These are phyloP conservation scores for Zapornia atra DNA, from an alignment of 2,113 vertebrate species.

Conservation along the genomic window DNA sequence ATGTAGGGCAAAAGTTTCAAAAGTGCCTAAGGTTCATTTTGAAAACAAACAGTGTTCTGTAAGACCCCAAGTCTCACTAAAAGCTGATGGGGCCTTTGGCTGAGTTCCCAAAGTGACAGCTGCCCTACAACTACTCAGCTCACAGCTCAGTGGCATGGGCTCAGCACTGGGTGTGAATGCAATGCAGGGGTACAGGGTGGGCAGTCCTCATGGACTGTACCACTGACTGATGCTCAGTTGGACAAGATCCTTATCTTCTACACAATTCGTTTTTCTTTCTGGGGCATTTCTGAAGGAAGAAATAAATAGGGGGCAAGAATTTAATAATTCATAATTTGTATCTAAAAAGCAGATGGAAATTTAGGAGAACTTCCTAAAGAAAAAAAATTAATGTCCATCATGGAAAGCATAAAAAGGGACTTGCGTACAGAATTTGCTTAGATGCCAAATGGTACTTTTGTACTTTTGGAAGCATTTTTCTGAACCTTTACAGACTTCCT, in stretches of 20 bases:
- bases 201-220: background rate
- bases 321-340: background rate
- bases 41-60: background rate
- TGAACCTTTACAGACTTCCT: background rate
- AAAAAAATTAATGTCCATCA: background rate
- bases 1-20: background rate
- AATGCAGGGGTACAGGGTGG: background rate
- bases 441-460: background rate
- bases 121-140: background rate
- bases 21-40: background rate
- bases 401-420: background rate
- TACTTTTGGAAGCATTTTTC: background rate
- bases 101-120: background rate
- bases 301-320: background rate
- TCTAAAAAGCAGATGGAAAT: background rate
- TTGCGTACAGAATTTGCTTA: background rate
- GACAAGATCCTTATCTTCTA: background rate
- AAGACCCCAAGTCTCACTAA: background rate
- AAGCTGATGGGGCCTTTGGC: background rate
- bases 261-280: background rate
- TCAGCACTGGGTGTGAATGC: fast-evolving
- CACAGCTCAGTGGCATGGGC: background rate
- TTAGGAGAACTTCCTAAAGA: background rate
- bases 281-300: background rate
- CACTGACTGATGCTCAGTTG: background rate